phyloP scores from a whole-genome alignment of 2,888 invertebrate species.

The Brachyptera risi region DNA sequence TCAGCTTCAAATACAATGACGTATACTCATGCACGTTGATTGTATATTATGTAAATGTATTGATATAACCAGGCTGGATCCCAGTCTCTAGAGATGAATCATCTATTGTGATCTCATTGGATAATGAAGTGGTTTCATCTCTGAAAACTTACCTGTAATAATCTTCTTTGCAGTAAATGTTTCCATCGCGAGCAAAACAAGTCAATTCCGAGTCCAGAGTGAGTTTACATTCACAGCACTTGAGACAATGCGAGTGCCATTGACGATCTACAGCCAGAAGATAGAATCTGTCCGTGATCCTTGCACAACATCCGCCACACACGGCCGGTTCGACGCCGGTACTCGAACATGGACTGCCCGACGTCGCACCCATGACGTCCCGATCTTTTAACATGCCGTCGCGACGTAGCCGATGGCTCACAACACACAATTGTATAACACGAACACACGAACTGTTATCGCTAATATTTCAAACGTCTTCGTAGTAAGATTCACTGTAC shows the following conservation, averaged over 20 bases:
- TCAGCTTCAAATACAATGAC: too few species aligned
- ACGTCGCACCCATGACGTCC: constrained; percentile 40
- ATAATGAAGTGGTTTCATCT: too few species aligned
- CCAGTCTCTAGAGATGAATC: too few species aligned
- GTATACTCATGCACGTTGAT: too few species aligned
- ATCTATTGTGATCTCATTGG: too few species aligned
- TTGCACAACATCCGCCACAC: constrained; percentile 58
- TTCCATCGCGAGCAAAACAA: constrained; percentile 84
- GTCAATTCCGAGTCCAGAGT: constrained; percentile 82
- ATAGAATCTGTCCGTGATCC: constrained; percentile 62
- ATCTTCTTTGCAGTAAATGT: constrained; percentile 92
- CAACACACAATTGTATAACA: background rate
- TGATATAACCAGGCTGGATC: too few species aligned
- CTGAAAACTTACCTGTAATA: constrained; percentile 76
- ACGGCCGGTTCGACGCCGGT: constrained; percentile 37
- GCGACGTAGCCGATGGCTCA: background rate
- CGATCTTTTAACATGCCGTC: constrained; percentile 30
- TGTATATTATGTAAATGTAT: too few species aligned
- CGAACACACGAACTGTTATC: background rate
- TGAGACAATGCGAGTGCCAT: constrained; percentile 83
- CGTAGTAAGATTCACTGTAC: too few species aligned
- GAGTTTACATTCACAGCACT: constrained; percentile 79
- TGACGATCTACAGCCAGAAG: constrained; percentile 82
- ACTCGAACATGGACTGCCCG: constrained; percentile 26
- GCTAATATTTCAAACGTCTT: too few species aligned